These are phyloP conservation scores for Megaceryle torquata DNA, from an alignment of 2,113 vertebrate genomes.

Conservation along the genomic window DNA sequence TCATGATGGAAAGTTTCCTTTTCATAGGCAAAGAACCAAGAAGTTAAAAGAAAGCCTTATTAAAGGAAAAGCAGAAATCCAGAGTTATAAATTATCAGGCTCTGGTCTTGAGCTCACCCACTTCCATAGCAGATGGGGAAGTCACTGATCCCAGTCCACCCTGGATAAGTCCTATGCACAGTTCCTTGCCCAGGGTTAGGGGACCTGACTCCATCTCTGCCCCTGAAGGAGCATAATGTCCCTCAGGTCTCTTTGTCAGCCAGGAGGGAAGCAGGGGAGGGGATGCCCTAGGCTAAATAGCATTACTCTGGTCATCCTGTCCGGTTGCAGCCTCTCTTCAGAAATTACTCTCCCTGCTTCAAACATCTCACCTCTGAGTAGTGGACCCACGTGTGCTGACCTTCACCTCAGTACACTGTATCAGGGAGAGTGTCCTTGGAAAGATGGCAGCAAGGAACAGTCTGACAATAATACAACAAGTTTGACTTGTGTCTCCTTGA, in stretches of 20 bases:
- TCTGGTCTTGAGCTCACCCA: neutral
- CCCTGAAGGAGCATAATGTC: neutral
- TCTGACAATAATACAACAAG: neutral
- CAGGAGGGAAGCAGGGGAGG: neutral
- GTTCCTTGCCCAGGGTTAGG: neutral
- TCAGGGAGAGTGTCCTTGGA: neutral
- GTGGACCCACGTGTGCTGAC: neutral
- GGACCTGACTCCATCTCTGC: neutral
- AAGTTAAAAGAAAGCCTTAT: neutral
- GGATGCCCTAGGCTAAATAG: neutral
- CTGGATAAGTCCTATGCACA: accelerated
- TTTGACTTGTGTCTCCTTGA: neutral
- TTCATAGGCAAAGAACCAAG: neutral
- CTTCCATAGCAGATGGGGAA: neutral
- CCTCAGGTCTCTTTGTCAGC: neutral
- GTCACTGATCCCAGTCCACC: neutral
- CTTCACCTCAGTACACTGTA: neutral
- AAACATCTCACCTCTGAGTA: accelerated
- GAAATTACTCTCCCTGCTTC: neutral
- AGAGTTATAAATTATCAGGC: neutral
- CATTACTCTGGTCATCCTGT: neutral
- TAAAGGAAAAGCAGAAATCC: neutral
- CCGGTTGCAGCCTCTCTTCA: neutral
- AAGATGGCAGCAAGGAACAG: neutral
- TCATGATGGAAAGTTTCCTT: neutral